These are phyloP conservation scores for Ceratina australensis DNA, from an alignment of 1,140 invertebrate genomes.

Conservation along the genomic window DNA sequence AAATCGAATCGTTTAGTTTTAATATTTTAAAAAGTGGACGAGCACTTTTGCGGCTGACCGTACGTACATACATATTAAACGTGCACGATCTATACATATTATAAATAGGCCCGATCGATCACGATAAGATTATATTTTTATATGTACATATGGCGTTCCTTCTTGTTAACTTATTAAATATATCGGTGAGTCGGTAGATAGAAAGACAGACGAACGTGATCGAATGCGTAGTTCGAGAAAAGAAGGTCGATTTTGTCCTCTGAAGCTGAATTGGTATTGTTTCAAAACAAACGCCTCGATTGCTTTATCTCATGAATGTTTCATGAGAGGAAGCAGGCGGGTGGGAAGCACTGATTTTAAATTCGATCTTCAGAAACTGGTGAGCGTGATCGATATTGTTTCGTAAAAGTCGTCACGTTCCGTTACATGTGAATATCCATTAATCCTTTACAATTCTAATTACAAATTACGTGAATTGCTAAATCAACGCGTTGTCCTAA, in stretches of 20 bases:
- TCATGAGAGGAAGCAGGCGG: slow-evolving; percentile 7
- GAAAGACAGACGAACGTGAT: slow-evolving; percentile 30
- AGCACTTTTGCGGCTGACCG: no score
- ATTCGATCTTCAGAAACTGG: background rate
- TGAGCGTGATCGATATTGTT: slow-evolving; percentile 48
- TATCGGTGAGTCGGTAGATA: slow-evolving; percentile 59
- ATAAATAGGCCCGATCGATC: slow-evolving; percentile 61
- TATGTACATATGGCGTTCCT: slow-evolving; percentile 77
- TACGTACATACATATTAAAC: slow-evolving; percentile 45
- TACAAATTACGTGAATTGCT: no score
- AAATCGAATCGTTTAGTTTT: no score
- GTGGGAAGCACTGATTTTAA: slow-evolving; percentile 38
- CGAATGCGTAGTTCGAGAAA: background rate
- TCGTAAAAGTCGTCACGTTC: background rate
- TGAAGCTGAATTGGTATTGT: no score
- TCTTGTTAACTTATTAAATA: slow-evolving; percentile 71
- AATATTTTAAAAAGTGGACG: no score
- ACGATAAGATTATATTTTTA: slow-evolving; percentile 77
- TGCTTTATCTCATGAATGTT: slow-evolving; percentile 26
- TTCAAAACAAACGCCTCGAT: slow-evolving; percentile 2
- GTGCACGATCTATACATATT: slow-evolving; percentile 61
- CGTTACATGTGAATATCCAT: no score
- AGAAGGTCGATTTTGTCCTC: background rate
- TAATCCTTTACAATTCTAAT: no score
- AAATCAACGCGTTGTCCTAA: no score